Base-by-base conservation (phyloP, 2,888 invertebrate genomes). In the Pseudanteris insignis region DNA sequence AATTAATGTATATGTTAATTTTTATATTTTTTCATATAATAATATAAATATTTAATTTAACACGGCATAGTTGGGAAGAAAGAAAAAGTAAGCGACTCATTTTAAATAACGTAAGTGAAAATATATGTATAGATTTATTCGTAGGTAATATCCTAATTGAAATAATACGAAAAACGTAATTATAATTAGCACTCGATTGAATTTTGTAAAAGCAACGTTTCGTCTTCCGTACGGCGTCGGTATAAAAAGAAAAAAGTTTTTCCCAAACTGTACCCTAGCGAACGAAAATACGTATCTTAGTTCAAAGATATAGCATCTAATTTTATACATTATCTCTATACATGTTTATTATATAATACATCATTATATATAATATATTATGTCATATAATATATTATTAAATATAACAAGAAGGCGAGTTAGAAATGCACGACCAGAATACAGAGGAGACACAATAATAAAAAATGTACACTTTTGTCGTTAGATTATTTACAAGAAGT, bases 401-500 rank as follows among this genome's bases (percentile, higher is more conserved):
- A 54, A 60, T 63, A 63, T 54, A 63, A 63, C 63, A 63, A 63
- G 58, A 58, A 58, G 58, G 63, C 63, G 54, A 63, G 63, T 57
- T 58, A 50, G 11, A 54, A 54, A 54, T 50, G 54, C 58, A 63
- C 58, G 57, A 58, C 30, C 58, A 63, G 53, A 58, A 38, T 47
- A 58, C 53, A 54, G 34, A 38, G 36, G 24, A 58, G 44, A 38
- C 36, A 38, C 29, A 48, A 34, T 41, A 14, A 47, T 51, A 36
- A 51, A 54, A 61, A 58, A 37, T 13, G 37, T 41, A 37, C 24
- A 18, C 8, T 15, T 41, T 53, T 7, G 34, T 51, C 37, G 34
- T 37, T 44, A 44, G 54, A 46, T n/a, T 68, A 68, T 67, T 64
- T 67, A 68, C 68, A 68, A 65, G 51, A 55, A 46, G 57, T 36